Base-by-base conservation (phyloP, 1,140 invertebrate species). In the Drosophila insularis region DNA sequence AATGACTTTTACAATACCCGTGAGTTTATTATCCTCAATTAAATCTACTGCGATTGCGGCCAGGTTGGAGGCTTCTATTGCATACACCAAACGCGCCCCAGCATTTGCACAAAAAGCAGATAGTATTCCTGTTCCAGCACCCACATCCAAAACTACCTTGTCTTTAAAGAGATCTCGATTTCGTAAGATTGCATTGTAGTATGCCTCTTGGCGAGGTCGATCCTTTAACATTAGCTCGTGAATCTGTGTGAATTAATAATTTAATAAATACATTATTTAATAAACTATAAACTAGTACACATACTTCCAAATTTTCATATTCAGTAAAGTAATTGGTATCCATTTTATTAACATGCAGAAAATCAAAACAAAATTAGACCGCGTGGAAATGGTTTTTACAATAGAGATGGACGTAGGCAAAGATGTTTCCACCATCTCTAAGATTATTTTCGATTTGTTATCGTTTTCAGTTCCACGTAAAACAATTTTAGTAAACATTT, bases 101-200 rank as follows among this genome's bases (percentile, higher is more conserved):
- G 98, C 98, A 92, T 97, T 96, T 3, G 97, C 97, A 80, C 96
- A 96, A 93, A 98, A 98, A 94, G 99, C 96, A 17, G 98, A 99
- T 8, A 99, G 93, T 85, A 99, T 99, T 27, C 96, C 98, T 32
- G 98, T 99, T 1, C 99, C 99, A 92, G 98, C 98, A 13, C 99
- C 99, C 61, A 99, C 96, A 93, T 99, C 99, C 80, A 99, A 93
- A 14, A 99, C 96, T 40, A 95, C 92, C 93, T 98, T 98, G 56
- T 95, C 95, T 89, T 93, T 92, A 70, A 96, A 94, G 63, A 93
- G 91, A 1, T 90, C 76, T 72, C 91, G 92, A 78, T 98, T 98
- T 43, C 95, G 93, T 35, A 95, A 92, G 84, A 99, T 97, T 0
- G 97, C 97, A 84, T 96, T 94, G 76, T 95, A 94, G 90, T 99